Evolutionary conservation across 1,140 invertebrate genomes (phyloP).

Genomic region (Drosophila littoralis): DNA sequence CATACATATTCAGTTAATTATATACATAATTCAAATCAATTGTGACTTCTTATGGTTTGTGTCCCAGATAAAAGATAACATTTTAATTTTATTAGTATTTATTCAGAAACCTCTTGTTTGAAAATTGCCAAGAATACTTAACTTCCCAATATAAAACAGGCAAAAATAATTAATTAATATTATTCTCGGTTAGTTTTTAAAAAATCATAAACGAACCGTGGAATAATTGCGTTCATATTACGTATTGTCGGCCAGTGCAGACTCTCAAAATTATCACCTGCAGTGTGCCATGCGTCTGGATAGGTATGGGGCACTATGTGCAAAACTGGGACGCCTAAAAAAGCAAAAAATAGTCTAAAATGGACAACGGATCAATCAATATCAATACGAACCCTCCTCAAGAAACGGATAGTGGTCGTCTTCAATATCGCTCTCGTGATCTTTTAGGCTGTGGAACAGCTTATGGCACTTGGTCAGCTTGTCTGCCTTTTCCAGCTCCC

Average conservation of each 20-base stretch:
- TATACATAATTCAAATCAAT: too few relatives aligned
- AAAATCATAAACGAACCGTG: slow-evolving; percentile 35
- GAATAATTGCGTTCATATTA: slow-evolving; percentile 48
- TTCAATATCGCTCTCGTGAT: slow-evolving; percentile 28
- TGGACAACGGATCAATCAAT: background rate
- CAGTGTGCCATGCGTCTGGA: slow-evolving; percentile 23
- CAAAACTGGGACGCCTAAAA: slow-evolving; percentile 36
- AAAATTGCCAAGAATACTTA: background rate
- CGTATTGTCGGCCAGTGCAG: slow-evolving; percentile 50
- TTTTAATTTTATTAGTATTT: too few relatives aligned
- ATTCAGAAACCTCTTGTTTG: too few relatives aligned
- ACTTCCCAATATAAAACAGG: background rate
- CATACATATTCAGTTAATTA: too few relatives aligned
- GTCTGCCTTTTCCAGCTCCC: slow-evolving; percentile 6
- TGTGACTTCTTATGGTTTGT: too few relatives aligned
- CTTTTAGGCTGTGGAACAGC: slow-evolving; percentile 30
- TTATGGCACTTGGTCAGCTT: slow-evolving; percentile 27
- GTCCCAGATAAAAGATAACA: too few relatives aligned
- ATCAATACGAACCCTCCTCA: slow-evolving; percentile 18
- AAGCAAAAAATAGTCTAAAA: background rate
- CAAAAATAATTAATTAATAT: too few relatives aligned
- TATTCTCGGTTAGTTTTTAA: slow-evolving; percentile 1
- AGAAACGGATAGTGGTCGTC: slow-evolving; percentile 53
- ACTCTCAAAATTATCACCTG: slow-evolving; percentile 21
- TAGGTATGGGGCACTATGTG: slow-evolving; percentile 46